Evolutionary conservation across 1,140 invertebrate genomes (phyloP), one percentile per base, ranked within the genome.

Genomic region (Chironomus striatipennis): DNA sequence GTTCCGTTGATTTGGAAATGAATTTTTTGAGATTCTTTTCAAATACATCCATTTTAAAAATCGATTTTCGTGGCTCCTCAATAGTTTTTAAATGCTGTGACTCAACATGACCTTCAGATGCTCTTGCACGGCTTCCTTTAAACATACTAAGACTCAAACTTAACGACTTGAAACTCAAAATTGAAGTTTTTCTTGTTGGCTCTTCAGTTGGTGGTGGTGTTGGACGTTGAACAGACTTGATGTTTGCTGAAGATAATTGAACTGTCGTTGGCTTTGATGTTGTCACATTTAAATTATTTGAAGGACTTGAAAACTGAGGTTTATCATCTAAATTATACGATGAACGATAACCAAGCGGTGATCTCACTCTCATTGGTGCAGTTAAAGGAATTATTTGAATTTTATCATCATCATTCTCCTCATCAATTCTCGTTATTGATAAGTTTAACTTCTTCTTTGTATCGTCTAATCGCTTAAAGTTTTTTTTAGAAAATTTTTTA

Each of bases 361-460:
- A 18, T 20, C 65, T 15, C n/a, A 70, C 17, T 21, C 18, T 70
- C n/a, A 70, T 70, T 20, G 65, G 65, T 7, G 65, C n/a, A 10
- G 65, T 20, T 12, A 70, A 20, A 5, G n/a, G 65, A 8, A 70
- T 70, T 70, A 70, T 70, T 70, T 70, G 17, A 70, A 70, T 70
- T 21, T 70, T 18, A 20, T 70, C 65, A 70, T 70, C 18, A 3
- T 70, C 65, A n/a, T 57, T 7, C 65, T 70, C 65, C 20, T 70
- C 65, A 20, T 70, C 65, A 20, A 70, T 70, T 18, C 18, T 70
- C 17, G 65, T 70, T 20, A 70, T 70, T 70, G 65, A 18, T 70
- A 70, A 70, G 20, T 70, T 70, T 21, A 70, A 70, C 20, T 70
- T 70, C 6, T 70, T 70, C 20, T 10, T 57, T 10, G 65, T 70